Conservation (phyloP, 2,888 invertebrate species). For the Heliconius charithonia region DNA sequence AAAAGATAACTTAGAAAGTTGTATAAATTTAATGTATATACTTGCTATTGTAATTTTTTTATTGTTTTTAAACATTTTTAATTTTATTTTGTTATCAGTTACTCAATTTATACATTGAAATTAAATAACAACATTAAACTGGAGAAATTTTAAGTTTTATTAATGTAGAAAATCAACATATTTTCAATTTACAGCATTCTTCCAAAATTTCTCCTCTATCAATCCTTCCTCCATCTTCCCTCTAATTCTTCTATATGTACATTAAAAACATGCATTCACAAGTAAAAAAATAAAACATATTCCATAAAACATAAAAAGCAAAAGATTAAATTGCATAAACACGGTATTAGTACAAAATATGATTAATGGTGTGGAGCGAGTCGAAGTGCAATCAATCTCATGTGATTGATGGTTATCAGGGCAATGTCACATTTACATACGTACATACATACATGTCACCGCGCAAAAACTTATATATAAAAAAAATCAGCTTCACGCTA, state of each 20-base stretch:
- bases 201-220: too few relatives aligned
- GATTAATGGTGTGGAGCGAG: conserved; percentile 25
- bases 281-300: background rate
- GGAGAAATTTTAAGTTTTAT: too few relatives aligned
- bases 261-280: too few relatives aligned
- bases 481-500: too few relatives aligned
- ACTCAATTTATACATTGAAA: too few relatives aligned
- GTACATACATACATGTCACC: background rate
- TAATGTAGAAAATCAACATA: too few relatives aligned
- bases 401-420: conserved; percentile 20
- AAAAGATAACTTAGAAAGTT: background rate
- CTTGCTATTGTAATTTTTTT: background rate
- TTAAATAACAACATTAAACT: too few relatives aligned
- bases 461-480: background rate
- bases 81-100: too few relatives aligned
- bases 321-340: conserved; percentile 19
- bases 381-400: conserved; percentile 27
- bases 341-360: conserved; percentile 23
- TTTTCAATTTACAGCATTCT: too few relatives aligned
- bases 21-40: background rate
- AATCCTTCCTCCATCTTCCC: too few relatives aligned
- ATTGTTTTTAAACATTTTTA: too few relatives aligned
- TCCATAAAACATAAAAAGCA: conserved; percentile 1
- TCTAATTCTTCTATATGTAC: too few relatives aligned
- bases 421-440: conserved; percentile 17